phyloP scores from a whole-genome alignment of 2,888 invertebrate genomes.

The Megaustenia siamemsis region DNA sequence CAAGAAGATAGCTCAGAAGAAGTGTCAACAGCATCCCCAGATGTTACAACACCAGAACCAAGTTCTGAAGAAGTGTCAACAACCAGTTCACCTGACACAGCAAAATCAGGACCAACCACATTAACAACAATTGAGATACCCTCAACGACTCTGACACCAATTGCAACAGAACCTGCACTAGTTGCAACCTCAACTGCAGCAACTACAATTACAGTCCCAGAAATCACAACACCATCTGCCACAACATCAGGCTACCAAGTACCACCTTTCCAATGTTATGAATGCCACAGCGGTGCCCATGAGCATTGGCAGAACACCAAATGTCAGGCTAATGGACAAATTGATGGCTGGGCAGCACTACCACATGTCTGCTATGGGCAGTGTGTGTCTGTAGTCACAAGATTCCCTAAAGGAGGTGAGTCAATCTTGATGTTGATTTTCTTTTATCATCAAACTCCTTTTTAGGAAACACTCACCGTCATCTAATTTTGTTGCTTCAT shows the following conservation, averaged over 20 bases:
- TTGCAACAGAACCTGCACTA: background rate
- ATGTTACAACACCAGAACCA: background rate
- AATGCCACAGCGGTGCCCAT: constrained; percentile 28
- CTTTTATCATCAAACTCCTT: background rate
- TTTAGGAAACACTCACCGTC: too few species aligned
- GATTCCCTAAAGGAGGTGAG: constrained; percentile 30
- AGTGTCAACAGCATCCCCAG: background rate
- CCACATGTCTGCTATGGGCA: constrained; percentile 2
- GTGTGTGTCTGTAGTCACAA: constrained; percentile 18
- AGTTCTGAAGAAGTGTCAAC: background rate
- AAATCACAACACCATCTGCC: background rate
- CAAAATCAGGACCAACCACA: background rate
- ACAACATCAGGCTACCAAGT: background rate
- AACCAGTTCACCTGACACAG: background rate
- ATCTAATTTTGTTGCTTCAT: too few species aligned
- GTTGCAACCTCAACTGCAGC: background rate
- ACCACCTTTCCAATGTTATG: constrained; percentile 28
- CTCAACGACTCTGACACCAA: background rate
- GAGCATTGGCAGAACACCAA: constrained; percentile 25
- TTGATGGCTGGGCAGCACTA: constrained; percentile 6
- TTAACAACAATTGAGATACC: background rate
- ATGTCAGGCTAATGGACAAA: constrained; percentile 2
- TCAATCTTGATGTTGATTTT: background rate
- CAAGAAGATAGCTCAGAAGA: too few species aligned
- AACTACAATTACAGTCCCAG: background rate